These are phyloP conservation scores for Chondrosia reniformis DNA, from an alignment of 37 sponge, comb jelly and placozoan species.

Conservation along the genomic window DNA sequence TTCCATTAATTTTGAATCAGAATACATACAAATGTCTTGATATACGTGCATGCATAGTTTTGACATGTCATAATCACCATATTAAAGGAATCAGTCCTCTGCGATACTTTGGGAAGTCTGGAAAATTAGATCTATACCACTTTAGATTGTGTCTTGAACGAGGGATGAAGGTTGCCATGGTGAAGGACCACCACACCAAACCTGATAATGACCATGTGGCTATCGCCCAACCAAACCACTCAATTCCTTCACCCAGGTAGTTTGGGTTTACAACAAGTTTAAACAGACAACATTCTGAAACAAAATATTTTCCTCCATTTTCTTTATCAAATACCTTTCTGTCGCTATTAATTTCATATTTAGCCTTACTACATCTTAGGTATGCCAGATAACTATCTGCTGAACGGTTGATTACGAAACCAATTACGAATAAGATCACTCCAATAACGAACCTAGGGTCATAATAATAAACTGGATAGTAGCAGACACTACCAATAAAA, in stretches of 20 bases:
- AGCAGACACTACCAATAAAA: constrained; percentile 50
- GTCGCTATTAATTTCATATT: background rate
- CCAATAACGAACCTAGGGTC: constrained; percentile 86
- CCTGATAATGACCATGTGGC: constrained; percentile 83
- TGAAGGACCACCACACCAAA: constrained; percentile 74
- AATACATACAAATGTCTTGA: too few species aligned
- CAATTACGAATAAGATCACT: constrained; percentile 54
- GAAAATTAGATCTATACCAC: constrained; percentile 64
- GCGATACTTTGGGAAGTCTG: constrained; percentile 54
- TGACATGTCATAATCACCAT: too few species aligned
- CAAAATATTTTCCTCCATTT: constrained; percentile 29
- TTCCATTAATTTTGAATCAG: too few species aligned
- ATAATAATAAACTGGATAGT: constrained; percentile 33
- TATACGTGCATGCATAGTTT: too few species aligned
- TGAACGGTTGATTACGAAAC: constrained; percentile 58
- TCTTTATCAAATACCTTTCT: background rate
- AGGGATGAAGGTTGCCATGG: constrained; percentile 50
- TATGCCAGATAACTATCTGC: constrained; percentile 57
- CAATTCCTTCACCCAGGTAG: constrained; percentile 74
- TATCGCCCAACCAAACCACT: constrained; percentile 86
- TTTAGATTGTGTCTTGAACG: constrained; percentile 67
- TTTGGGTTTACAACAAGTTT: constrained; percentile 71
- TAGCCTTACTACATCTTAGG: constrained; percentile 34
- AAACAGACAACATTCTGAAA: constrained; percentile 68
- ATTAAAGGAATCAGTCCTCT: constrained; percentile 81